Conservation (phyloP, 2,888 invertebrate species). For the Acronicta alni region DNA sequence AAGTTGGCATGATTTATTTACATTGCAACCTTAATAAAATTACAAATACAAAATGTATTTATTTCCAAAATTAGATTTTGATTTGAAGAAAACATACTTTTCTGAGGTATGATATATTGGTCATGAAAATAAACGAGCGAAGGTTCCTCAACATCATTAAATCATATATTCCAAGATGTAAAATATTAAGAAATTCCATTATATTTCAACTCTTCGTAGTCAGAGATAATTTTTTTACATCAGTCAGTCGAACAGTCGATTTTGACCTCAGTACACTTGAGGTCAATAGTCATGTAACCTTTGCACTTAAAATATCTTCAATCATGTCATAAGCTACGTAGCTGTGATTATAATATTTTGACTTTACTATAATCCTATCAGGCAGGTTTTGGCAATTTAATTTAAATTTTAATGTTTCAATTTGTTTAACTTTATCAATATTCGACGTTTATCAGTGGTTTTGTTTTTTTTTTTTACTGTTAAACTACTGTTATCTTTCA, state of each 20-base stretch:
- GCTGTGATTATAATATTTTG: not conserved
- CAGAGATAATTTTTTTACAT: not conserved
- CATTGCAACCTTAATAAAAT: not conserved
- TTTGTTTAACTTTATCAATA: too few relatives aligned
- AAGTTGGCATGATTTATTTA: slow-evolving; percentile 10
- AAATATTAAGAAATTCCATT: too few relatives aligned
- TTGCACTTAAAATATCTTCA: slow-evolving; percentile 14
- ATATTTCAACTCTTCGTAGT: not conserved
- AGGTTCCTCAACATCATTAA: too few relatives aligned
- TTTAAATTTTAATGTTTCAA: too few relatives aligned
- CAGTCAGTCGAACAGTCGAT: not conserved
- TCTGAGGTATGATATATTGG: too few relatives aligned
- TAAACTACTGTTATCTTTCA: too few relatives aligned
- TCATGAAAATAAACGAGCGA: too few relatives aligned
- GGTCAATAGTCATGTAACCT: slow-evolving; percentile 28
- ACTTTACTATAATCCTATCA: slow-evolving; percentile 2
- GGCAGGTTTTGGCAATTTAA: not conserved
- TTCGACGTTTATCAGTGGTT: too few relatives aligned
- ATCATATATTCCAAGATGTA: too few relatives aligned
- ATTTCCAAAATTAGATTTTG: too few relatives aligned
- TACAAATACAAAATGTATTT: not conserved
- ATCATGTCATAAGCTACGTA: not conserved
- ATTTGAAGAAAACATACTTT: too few relatives aligned
- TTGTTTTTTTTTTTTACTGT: too few relatives aligned
- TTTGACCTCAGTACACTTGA: slow-evolving; percentile 14